Conservation (phyloP, 2,888 invertebrate species). For the Athripsodes cinereus region DNA sequence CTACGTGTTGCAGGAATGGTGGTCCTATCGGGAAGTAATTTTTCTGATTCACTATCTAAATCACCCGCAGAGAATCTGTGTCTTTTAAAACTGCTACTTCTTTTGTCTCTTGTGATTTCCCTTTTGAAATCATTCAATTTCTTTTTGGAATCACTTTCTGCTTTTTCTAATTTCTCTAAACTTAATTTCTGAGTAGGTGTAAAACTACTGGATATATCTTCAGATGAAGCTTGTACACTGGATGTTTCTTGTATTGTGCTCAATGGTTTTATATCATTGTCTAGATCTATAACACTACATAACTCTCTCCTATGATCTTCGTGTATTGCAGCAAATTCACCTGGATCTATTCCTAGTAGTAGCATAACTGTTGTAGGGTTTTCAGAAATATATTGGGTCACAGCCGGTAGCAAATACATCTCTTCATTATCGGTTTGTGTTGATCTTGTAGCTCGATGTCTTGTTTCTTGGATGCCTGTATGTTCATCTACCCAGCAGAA, state of each 20-base stretch:
- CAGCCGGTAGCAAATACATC: conserved; percentile 44
- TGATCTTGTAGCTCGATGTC: conserved; percentile 37
- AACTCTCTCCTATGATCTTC: conserved; percentile 32
- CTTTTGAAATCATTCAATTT: conserved; percentile 33
- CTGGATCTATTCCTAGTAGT: conserved; percentile 66
- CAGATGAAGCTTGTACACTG: conserved; percentile 21
- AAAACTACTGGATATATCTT: conserved; percentile 22
- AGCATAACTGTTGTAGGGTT: conserved; percentile 69
- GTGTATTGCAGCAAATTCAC: conserved; percentile 35
- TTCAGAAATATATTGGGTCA: conserved; percentile 61
- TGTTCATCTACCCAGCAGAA: conserved; percentile 65
- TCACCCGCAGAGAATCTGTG: conserved; percentile 67
- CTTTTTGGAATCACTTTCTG: conserved; percentile 41
- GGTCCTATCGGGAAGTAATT: conserved; percentile 50
- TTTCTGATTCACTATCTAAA: conserved; percentile 52
- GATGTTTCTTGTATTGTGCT: conserved; percentile 26
- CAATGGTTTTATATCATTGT: conserved; percentile 21
- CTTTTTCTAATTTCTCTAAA: conserved; percentile 38
- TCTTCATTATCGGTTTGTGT: conserved; percentile 58
- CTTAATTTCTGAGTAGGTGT: conserved; percentile 36
- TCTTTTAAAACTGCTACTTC: conserved; percentile 37
- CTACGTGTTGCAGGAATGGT: conserved; percentile 60
- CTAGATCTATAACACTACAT: conserved; percentile 26
- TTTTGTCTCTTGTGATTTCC: conserved; percentile 35
- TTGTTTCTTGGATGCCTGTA: conserved; percentile 24